Evolutionary conservation across 2,888 invertebrate species (phyloP).

Genomic region (Rhingia campestris): DNA sequence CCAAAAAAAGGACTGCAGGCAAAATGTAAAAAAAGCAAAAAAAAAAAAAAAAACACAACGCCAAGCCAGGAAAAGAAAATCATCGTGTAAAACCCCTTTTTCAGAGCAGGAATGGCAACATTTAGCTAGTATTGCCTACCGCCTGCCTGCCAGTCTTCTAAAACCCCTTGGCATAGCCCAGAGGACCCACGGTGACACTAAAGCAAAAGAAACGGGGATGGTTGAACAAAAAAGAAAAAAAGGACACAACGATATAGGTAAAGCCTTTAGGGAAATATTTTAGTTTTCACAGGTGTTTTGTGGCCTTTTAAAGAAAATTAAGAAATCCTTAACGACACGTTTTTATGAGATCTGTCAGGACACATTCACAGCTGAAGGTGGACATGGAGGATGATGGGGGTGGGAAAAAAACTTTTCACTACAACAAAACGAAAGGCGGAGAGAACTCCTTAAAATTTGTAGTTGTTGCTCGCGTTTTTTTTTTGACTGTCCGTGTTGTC

Average conservation of each 20-base stretch:
- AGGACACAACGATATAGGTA: conserved; percentile 51
- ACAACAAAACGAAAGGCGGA: conserved; percentile 27
- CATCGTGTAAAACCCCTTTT: conserved; percentile 54
- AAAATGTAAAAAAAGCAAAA: conserved; percentile 30
- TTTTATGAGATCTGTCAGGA: conserved; percentile 71
- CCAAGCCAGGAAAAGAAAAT: conserved; percentile 42
- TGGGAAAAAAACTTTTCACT: conserved; percentile 42
- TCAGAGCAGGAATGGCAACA: conserved; percentile 2
- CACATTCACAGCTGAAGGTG: conserved; percentile 46
- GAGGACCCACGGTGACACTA: conserved; percentile 20
- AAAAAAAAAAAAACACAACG: conserved; percentile 4
- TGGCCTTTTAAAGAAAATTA: conserved; percentile 75
- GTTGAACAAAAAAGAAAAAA: conserved; percentile 14
- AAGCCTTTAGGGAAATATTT: conserved; percentile 73
- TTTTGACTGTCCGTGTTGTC: background rate
- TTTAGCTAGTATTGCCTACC: conserved; percentile 45
- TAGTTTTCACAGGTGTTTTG: conserved; percentile 74
- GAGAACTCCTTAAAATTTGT: conserved; percentile 26
- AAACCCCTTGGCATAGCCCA: conserved; percentile 18
- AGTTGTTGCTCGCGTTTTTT: conserved; percentile 16
- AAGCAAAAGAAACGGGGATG: conserved; percentile 20
- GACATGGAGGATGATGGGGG: conserved; percentile 15
- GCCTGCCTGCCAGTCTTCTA: conserved; percentile 38
- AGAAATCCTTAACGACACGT: conserved; percentile 74
- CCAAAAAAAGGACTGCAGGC: conserved; percentile 68